Conservation (phyloP, 2,888 invertebrate genomes). For the Argyresthia goedartella region DNA sequence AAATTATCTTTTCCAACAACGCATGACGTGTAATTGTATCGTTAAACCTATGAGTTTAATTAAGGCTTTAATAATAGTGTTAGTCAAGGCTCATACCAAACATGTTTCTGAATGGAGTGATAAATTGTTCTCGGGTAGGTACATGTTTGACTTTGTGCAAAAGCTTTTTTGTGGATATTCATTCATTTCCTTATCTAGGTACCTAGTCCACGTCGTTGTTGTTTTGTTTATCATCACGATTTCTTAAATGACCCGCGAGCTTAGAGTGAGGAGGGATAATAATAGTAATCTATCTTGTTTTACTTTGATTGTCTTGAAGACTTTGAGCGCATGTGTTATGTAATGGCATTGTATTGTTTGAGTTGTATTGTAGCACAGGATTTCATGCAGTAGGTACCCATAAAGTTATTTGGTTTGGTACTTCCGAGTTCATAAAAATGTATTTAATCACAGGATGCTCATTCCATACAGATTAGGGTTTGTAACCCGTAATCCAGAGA, state of each 20-base stretch:
- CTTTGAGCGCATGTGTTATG: neutral
- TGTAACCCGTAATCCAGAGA: no score
- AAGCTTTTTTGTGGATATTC: constrained; percentile 20
- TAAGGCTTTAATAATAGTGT: neutral
- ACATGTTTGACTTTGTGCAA: constrained; percentile 10
- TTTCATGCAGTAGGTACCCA: no score
- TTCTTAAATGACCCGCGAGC: constrained; percentile 7
- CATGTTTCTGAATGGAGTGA: constrained; percentile 17
- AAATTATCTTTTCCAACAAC: neutral
- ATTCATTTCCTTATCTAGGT: constrained; percentile 29
- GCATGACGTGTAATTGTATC: neutral
- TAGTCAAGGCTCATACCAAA: constrained; percentile 7
- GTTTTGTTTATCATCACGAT: constrained; percentile 23
- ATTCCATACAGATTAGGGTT: no score
- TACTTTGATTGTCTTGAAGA: constrained; percentile 1
- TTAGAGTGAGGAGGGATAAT: neutral
- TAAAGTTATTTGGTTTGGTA: neutral
- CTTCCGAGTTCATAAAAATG: no score
- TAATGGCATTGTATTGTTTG: no score
- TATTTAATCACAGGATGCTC: no score
- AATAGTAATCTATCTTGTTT: constrained; percentile 1
- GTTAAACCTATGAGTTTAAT: neutral
- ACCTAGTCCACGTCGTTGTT: constrained; percentile 10
- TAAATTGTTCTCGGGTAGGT: constrained; percentile 18
- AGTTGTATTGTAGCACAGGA: no score